phyloP scores from a whole-genome alignment of 2,113 vertebrate species.

The Aspiorhynchus laticeps region DNA sequence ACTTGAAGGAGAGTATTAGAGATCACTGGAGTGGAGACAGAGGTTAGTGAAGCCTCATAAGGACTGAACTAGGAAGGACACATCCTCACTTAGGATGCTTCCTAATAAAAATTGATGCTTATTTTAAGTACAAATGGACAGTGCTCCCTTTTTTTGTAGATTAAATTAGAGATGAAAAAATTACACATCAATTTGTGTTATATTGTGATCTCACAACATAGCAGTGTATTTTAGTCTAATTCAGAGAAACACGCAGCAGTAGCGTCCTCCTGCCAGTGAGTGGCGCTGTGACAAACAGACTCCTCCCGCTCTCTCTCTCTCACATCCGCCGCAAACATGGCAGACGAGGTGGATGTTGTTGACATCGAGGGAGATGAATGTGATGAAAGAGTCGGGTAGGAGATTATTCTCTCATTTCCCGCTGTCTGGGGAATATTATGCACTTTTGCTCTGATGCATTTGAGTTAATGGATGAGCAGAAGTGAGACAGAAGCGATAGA shows the following conservation, averaged over 20 bases:
- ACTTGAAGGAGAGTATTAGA: no score
- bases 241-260: not conserved
- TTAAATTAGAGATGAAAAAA: no score
- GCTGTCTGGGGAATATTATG: not conserved
- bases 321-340: constrained; percentile 65
- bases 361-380: constrained; percentile 89
- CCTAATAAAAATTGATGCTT: no score
- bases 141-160: no score
- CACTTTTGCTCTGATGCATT: not conserved
- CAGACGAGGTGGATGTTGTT: constrained; percentile 87
- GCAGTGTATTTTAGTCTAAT: not conserved
- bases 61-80: no score
- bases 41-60: no score
- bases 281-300: constrained; percentile 22
- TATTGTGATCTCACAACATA: not conserved
- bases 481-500: not conserved
- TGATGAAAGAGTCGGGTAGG: constrained; percentile 64
- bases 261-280: not conserved
- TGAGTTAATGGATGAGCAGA: not conserved
- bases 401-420: not conserved
- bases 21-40: no score
- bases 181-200: not conserved
- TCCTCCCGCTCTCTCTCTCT: not conserved
- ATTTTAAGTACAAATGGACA: no score
- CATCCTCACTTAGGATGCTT: no score